phyloP scores from a whole-genome alignment of 2,888 invertebrate species.

The Raillietiella orientalis region DNA sequence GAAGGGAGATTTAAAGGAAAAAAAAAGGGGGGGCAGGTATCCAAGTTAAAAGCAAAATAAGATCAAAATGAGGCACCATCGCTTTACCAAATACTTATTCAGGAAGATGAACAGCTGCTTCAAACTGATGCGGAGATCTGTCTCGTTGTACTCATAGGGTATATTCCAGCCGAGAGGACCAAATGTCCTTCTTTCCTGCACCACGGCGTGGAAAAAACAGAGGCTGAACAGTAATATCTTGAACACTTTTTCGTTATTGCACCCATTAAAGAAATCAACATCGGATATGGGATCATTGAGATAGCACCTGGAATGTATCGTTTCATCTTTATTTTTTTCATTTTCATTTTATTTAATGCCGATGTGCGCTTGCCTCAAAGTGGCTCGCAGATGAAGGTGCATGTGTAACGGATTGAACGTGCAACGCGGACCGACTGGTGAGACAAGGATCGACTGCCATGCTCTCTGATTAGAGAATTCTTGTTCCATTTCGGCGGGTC shows the following conservation, averaged over 20 bases:
- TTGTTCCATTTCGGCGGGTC: too few species aligned
- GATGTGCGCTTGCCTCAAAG: constrained; percentile 10
- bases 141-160: constrained; percentile 18
- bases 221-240: constrained; percentile 15
- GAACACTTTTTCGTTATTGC: constrained; percentile 12
- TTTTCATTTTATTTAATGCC: not conserved
- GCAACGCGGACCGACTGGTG: too few species aligned
- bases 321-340: too few species aligned
- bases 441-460: too few species aligned
- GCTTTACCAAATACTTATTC: constrained; percentile 14
- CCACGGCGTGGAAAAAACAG: constrained; percentile 17
- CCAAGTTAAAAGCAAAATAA: not conserved
- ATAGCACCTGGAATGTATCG: constrained; percentile 20
- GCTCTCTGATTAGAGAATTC: too few species aligned
- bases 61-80: not conserved
- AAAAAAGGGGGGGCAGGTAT: too few species aligned
- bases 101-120: constrained; percentile 16
- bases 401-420: too few species aligned
- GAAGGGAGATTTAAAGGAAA: too few species aligned
- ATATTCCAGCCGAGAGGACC: constrained; percentile 18
- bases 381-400: constrained; percentile 14
- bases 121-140: constrained; percentile 16
- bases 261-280: constrained; percentile 36
- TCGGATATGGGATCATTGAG: constrained; percentile 56
- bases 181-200: constrained; percentile 17